Evolutionary conservation across 2,113 vertebrate genomes (phyloP), one percentile per base, ranked within the genome.

Genomic region (Plectropomus leopardus): DNA sequence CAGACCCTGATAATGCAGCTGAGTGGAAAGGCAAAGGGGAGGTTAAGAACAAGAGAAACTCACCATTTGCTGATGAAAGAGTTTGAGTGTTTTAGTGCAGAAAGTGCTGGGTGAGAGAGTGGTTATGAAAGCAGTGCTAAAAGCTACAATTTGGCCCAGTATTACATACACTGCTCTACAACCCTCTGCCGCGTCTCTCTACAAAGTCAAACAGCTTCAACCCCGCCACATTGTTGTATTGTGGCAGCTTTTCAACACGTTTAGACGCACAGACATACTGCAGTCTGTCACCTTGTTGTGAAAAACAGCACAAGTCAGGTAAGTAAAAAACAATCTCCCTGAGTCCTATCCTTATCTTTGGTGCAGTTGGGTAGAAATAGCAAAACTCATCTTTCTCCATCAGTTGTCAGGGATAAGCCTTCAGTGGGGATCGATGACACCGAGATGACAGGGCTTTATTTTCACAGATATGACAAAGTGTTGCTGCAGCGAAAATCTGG

Each of bases 141-240:
- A 87, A 90, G 87, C 87, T 80, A 60, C 72, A 80, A 80, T 89
- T 84, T 88, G 61, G 72, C 42, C 60, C 48, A 8, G 47, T 44
- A 54, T 84, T 65, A 75, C 57, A 80, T 50, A 68, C 48, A 71
- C 55, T 69, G 51, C 57, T 53, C 75, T n/a, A 28, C 64, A 79
- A 44, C 83, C 65, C 48, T 50, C 30, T 28, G 0, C 30, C 5
- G 32, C 24, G 17, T 44, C 48, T 79, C 15, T 64, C 40, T 26
- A 32, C 40, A 72, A 80, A 82, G 76, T 84, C 70, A 86, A 79
- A 88, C 42, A 80, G 23, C 30, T 67, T 72, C 28, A 58, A 51
- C 66, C 68, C 67, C 17, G 60, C 80, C 72, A 40, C 70, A 79
- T 74, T 78, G 64, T 81, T 78, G 71, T 48, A 75, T 42, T 72